phyloP scores from a whole-genome alignment of 2,113 vertebrate genomes.

The Thalassoma bifasciatum region DNA sequence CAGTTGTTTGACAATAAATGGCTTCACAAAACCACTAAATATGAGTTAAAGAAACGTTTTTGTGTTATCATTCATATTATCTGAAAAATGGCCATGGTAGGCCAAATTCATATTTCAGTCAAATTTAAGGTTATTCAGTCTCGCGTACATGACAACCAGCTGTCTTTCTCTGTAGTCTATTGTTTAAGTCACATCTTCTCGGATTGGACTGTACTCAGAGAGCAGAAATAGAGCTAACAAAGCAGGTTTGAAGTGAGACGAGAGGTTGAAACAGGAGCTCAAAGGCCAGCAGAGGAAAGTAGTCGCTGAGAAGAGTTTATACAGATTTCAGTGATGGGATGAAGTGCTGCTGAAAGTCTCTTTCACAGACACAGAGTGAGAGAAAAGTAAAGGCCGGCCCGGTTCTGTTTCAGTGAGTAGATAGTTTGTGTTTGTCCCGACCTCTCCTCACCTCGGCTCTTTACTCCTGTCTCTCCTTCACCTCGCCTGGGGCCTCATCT shows the following conservation, averaged over 20 bases:
- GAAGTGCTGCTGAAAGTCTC: neutral
- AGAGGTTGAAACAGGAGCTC: too few relatives aligned
- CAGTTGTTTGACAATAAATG: too few relatives aligned
- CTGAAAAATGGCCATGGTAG: too few relatives aligned
- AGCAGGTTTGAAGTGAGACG: neutral
- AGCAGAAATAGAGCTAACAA: neutral
- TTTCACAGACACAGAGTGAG: neutral
- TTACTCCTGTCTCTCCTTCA: constrained; percentile 8
- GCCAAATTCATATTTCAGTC: too few relatives aligned
- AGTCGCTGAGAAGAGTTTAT: neutral
- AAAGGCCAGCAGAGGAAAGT: neutral
- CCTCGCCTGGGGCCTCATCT: constrained; percentile 5
- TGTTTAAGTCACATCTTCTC: neutral
- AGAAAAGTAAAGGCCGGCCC: neutral
- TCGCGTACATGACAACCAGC: too few relatives aligned
- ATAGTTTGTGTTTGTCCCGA: constrained; percentile 21
- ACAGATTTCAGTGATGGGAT: neutral
- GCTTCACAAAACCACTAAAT: too few relatives aligned
- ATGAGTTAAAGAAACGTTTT: too few relatives aligned
- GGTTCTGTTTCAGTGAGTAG: constrained; percentile 32
- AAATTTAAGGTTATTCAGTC: too few relatives aligned
- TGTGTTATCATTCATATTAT: too few relatives aligned
- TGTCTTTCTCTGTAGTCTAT: neutral
- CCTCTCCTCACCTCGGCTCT: constrained; percentile 4
- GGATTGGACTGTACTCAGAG: neutral